Evolutionary conservation across 2,797 vertebrate genomes (phyloP), one percentile per base, ranked within the genome.

Genomic region (Anguilla megastoma): DNA sequence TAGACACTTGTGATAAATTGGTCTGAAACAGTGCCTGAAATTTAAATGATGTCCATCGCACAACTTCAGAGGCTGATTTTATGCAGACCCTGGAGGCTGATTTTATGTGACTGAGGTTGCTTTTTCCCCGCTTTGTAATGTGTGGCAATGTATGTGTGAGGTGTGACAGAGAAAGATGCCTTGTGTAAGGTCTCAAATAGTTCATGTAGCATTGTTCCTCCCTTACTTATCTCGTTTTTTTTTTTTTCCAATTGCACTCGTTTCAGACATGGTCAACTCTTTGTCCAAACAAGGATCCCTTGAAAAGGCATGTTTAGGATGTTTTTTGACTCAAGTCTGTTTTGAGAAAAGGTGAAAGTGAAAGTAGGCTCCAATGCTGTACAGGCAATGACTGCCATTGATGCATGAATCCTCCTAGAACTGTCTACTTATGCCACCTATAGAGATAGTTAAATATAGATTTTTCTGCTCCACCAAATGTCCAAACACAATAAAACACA

Each of bases 301-400:
- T 12, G 30, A 30, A 74, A 74, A 36, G 8, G 30, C 69, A 30
- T 74, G 10, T 30, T n/a, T 9, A 76, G 74, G 33, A 71, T 71
- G 8, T 30, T 0, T 71, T 76, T n/a, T 12, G 14, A 16, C 74
- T 36, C 41, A 74, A 74, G 36, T 33, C 33, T 36, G 69, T 71
- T 76, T 69, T 74, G 3, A 33, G 21, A 21, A 69, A 69, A 33
- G 27, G 1, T 27, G 8, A 74, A 74, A 74, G 14, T 76, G 12
- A 41, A 71, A 76, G 74, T 76, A 41, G 8, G 30, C 74, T 76
- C 74, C 74, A 76, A 41, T 76, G 74, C 74, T 36, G 74, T 76
- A 21, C 12, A 18, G 14, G 2, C 16, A 41, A 76, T 14, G 33
- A 30, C 33, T 71, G 27, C 27, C 69, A 33, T 30, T 2, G 69